Evolutionary conservation across 92 coral and sea anemone genomes (phyloP).

Genomic region (Heteractis magnifica): DNA sequence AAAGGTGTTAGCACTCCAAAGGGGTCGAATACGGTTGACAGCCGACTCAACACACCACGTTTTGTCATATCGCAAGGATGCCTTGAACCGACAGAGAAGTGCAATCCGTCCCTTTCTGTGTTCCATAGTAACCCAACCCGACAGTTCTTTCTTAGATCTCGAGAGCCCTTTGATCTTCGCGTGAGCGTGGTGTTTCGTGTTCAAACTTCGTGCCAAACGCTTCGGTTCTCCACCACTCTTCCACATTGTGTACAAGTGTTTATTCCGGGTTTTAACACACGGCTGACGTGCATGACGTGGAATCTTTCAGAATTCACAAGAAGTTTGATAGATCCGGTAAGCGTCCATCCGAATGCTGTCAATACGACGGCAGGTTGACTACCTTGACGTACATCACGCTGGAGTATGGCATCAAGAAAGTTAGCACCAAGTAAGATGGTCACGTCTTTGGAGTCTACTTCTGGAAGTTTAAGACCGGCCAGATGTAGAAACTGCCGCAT

Average conservation of each 20-base stretch:
- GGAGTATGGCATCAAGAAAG: conserved; percentile 44
- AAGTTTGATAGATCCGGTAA: conserved; percentile 46
- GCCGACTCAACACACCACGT: conserved; percentile 42
- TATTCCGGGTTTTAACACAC: conserved; percentile 39
- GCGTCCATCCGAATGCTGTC: conserved; percentile 64
- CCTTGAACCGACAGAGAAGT: conserved; percentile 25
- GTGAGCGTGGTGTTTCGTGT: too few relatives aligned
- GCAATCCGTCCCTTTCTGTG: conserved; percentile 50
- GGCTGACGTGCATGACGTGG: conserved; percentile 41
- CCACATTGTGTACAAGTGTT: conserved; percentile 33
- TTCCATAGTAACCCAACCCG: conserved; percentile 31
- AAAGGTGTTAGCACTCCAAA: conserved; percentile 39
- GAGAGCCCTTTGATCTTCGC: too few relatives aligned
- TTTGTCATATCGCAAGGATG: conserved; percentile 30
- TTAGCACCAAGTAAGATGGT: conserved; percentile 27
- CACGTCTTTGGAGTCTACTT: too few relatives aligned
- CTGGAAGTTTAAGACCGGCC: too few relatives aligned
- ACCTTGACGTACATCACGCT: conserved; percentile 46
- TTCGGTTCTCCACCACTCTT: conserved; percentile 10
- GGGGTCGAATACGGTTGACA: conserved; percentile 51
- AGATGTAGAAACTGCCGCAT: too few relatives aligned
- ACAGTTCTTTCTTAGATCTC: too few relatives aligned
- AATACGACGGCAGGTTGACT: conserved; percentile 37
- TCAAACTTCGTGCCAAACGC: too few relatives aligned
- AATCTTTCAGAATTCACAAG: conserved; percentile 31